Percentiles rank a stretch among this genome's conserved stretches.
Conservation (phyloP, 2,113 vertebrate species). For the Mesitornis unicolor region DNA sequence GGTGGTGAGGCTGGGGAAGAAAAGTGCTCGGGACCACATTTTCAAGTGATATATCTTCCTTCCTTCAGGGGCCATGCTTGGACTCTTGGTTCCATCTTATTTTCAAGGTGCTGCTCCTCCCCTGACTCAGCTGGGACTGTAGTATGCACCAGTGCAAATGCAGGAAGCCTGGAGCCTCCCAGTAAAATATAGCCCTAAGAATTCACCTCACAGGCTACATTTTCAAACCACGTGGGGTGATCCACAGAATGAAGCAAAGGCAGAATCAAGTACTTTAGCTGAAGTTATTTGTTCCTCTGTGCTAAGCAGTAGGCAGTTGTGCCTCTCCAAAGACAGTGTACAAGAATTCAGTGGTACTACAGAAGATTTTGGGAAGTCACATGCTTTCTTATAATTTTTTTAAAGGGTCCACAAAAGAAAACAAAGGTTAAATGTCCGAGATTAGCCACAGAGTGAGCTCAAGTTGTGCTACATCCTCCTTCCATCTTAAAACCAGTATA, state of each 20-base stretch:
- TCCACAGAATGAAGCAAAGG: not conserved
- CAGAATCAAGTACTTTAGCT: not conserved
- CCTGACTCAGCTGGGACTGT: not conserved
- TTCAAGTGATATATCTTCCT: not conserved
- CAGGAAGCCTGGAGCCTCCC: not conserved
- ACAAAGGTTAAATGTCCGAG: not conserved
- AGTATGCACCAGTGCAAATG: not conserved
- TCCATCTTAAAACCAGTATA: constrained; percentile 64
- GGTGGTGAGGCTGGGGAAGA: not conserved
- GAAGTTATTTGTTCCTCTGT: not conserved
- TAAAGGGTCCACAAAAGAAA: not conserved
- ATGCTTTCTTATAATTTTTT: not conserved
- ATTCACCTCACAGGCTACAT: not conserved
- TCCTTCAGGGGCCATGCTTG: not conserved
- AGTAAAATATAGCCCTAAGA: not conserved
- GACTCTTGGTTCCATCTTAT: not conserved
- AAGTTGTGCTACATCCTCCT: not conserved
- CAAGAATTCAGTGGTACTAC: not conserved
- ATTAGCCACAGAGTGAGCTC: not conserved
- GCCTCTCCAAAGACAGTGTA: not conserved
- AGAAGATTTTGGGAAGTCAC: not conserved
- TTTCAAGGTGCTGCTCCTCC: not conserved
- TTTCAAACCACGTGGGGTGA: not conserved
- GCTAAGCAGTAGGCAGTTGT: not conserved
- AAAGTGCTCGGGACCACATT: not conserved